Evolutionary conservation across 2,797 vertebrate genomes (phyloP), one percentile per base, ranked within the genome.

Genomic region (Psittacula derbiana): DNA sequence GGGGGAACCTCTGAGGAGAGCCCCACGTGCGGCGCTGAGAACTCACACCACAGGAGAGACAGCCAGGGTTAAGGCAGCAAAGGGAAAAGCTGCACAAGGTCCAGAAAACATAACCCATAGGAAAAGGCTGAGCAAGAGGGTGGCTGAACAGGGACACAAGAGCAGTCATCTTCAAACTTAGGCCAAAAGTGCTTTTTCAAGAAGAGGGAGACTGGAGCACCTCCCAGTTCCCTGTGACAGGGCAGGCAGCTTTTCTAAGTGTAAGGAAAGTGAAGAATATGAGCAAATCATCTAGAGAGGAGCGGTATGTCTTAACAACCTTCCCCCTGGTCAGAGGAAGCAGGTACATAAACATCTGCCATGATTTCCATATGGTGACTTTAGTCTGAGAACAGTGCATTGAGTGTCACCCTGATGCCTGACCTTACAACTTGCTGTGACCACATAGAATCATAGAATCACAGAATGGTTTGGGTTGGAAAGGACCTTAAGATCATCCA

Each of bases 11-110:
- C 84, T 70, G 67, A 46, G 31, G 74, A 81, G 43, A n/a, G 28
- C 40, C 43, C 78, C 65, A 28, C 6, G 2, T 3, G 41, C 0
- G 0, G 86, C 80, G 83, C 80, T 30, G 52, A 83, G 83, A 38
- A 0, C 65, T 92, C 73, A 24, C 0, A 0, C 50, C 0, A 1
- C 1, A 8, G 47, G 41, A 86, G 25, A 61, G 73, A 65, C 66
- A 71, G 73, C 62, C 13, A 12, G 73, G 80, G 70, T 65, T 80
- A 62, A 43, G 49, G 43, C 25, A 81, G 76, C 80, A 76, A 69
- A 87, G 62, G 50, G 55, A 79, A 92, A 92, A 78, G 76, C 65
- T 64, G 55, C 47, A 38, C 4, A 2, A 65, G 66, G 41, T 49
- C 69, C 75, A 46, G 61, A 23, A 88, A 80, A 83, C 41, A 36